Base-by-base conservation (phyloP, 2,888 invertebrate genomes). In the Lochmaea capreae region DNA sequence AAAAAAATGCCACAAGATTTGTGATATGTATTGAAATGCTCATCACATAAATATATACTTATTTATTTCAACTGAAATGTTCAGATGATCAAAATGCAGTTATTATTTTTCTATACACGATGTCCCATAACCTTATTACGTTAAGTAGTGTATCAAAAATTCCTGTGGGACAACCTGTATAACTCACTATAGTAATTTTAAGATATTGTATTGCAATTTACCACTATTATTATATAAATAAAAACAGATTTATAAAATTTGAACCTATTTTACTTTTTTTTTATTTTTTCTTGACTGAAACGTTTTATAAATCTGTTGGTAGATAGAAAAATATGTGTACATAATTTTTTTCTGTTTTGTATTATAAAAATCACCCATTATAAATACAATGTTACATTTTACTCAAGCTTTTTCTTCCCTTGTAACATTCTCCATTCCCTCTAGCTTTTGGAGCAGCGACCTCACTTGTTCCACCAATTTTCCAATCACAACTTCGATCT, bases 11-110 rank as follows among this genome's bases (percentile, higher is more conserved):
- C 33, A 39, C 33, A 39, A 39, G 8, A 39, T 82, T 85, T 86
- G 85, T 86, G 85, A 86, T 86, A 86, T 84, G 81, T 84, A 81
- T 83, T 81, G 83, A 83, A 85, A 85, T 86, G 85, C 85, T 86
- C 85, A 85, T 85, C 83, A 84, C 84, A 83, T 79, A 79, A 82
- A 81, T 82, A 84, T 81, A 46, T 39, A 39, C 33, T 54, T 58
- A 80, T 72, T 54, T 67, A 65, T 59, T 43, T 65, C 49, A 65
- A 71, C 73, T 73, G 69, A 69, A 57, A 73, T 74, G 71, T 70
- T 73, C 67, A 46, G 49, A 68, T 57, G 26, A 42, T 26, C 26
- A 43, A 14, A 49, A 46, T 16, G n/a, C 14, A 16, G 9, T 39
- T 39, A 39, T 39, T 26, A 63, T 18, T 33, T 43, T 46, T 18